These are phyloP conservation scores for Zaprionus gabonicus DNA, from an alignment of 1,140 invertebrate species.

Conservation along the genomic window DNA sequence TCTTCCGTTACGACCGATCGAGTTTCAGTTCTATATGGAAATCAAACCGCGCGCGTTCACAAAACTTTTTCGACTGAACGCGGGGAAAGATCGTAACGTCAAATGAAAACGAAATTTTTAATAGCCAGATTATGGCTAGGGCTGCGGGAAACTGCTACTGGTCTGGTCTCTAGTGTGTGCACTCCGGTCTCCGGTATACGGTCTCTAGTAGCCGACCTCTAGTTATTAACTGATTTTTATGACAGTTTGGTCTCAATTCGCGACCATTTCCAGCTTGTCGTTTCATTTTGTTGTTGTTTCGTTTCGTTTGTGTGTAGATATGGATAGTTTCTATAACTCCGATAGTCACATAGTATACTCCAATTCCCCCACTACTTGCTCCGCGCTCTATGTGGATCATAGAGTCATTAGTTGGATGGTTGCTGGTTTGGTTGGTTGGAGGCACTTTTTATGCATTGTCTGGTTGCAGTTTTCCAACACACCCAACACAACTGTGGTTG, in stretches of 20 bases:
- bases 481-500: conserved; percentile 24
- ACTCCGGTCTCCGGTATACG: neutral
- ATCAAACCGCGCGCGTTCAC: conserved; percentile 56
- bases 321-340: conserved; percentile 10
- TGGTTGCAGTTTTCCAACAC: conserved; percentile 30
- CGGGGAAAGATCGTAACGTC: conserved; percentile 42
- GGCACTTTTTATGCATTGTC: conserved; percentile 22
- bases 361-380: neutral
- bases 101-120: conserved; percentile 69
- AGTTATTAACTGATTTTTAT: conserved; percentile 71
- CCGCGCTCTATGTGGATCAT: conserved; percentile 30
- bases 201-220: conserved; percentile 4
- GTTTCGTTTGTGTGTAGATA: conserved; percentile 7
- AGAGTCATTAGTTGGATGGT: conserved; percentile 34
- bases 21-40: conserved; percentile 1
- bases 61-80: conserved; percentile 67
- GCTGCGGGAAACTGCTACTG: conserved; percentile 14
- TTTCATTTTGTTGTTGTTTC: conserved; percentile 32
- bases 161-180: conserved; percentile 11
- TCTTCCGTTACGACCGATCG: conserved; percentile 7
- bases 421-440: conserved; percentile 1
- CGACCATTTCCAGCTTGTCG: conserved; percentile 64
- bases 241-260: conserved; percentile 76
- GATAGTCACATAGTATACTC: conserved; percentile 20
- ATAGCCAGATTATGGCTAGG: conserved; percentile 33